These are phyloP conservation scores for Pica pica DNA, from an alignment of 2,113 vertebrate species.

Conservation along the genomic window DNA sequence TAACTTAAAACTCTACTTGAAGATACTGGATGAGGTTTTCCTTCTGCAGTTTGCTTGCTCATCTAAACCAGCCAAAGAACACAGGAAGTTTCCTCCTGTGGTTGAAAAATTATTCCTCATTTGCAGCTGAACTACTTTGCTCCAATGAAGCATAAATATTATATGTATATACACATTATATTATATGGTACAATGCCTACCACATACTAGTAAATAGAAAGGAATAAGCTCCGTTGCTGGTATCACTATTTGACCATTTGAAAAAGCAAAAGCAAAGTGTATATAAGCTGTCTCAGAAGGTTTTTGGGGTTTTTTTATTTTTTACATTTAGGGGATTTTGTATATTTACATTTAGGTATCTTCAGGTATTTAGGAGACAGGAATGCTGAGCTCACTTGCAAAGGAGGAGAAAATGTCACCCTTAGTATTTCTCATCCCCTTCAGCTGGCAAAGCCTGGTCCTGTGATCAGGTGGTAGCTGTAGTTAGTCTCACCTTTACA, in stretches of 20 bases:
- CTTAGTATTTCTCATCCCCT: not conserved
- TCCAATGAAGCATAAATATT: not conserved
- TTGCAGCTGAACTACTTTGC: not conserved
- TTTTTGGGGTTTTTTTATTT: rapidly evolving
- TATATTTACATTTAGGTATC: not conserved
- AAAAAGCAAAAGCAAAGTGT: not conserved
- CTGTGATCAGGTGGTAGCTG: not conserved
- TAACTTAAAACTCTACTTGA: not conserved
- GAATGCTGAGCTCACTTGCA: not conserved
- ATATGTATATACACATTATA: not conserved
- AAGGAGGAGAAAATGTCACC: not conserved
- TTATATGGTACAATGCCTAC: not conserved
- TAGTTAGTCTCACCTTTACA: not conserved
- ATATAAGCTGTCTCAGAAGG: not conserved
- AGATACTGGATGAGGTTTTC: not conserved
- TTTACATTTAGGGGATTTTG: not conserved
- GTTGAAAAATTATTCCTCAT: not conserved
- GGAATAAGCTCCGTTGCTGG: not conserved
- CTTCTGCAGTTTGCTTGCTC: not conserved
- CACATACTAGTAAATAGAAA: not conserved
- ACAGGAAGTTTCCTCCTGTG: not conserved
- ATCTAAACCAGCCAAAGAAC: not conserved
- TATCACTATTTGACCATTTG: not conserved
- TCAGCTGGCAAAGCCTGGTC: not conserved
- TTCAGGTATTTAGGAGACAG: not conserved